Percentiles rank a stretch among this genome's conserved stretches.
These are phyloP conservation scores for Antigone vipio DNA, from an alignment of 2,113 vertebrate genomes.

Conservation along the genomic window DNA sequence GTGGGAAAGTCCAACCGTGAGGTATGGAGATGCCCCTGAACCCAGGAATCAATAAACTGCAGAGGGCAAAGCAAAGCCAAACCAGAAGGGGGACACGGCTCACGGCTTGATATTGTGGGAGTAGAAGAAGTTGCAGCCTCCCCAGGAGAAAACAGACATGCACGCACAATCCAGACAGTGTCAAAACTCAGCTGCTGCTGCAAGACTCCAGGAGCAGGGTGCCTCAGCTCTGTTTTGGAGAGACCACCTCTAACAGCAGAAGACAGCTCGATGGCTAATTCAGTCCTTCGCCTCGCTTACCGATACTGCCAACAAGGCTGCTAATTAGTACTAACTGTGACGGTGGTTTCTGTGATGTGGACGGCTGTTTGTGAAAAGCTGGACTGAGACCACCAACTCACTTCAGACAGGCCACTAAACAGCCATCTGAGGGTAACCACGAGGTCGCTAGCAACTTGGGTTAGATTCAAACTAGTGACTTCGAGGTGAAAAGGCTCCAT, in stretches of 20 bases:
- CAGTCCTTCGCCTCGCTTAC: not conserved
- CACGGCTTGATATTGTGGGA: not conserved
- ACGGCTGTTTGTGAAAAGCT: slow-evolving; percentile 16
- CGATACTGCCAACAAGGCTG: slow-evolving; percentile 11
- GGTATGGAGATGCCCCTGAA: not conserved
- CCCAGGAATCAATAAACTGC: accelerated
- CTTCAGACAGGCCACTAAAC: slow-evolving; percentile 68
- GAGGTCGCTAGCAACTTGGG: slow-evolving; percentile 40
- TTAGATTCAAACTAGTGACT: slow-evolving; percentile 13
- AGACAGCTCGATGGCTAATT: not conserved
- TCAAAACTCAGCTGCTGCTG: not conserved
- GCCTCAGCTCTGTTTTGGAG: not conserved
- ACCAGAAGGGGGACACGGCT: accelerated
- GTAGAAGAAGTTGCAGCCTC: not conserved
- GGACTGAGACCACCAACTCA: slow-evolving; percentile 63
- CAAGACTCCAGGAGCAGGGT: not conserved
- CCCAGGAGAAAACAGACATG: not conserved
- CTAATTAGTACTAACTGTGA: slow-evolving; percentile 17
- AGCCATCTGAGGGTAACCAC: slow-evolving; percentile 64
- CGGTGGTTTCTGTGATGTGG: slow-evolving; percentile 58
- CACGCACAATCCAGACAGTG: not conserved
- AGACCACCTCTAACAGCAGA: slow-evolving; percentile 35
- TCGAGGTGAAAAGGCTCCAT: slow-evolving; percentile 61
- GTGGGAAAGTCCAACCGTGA: accelerated
- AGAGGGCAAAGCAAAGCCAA: not conserved